These are phyloP conservation scores for Rhogogaster chlorosoma DNA, from an alignment of 2,888 invertebrate species.

Conservation along the genomic window DNA sequence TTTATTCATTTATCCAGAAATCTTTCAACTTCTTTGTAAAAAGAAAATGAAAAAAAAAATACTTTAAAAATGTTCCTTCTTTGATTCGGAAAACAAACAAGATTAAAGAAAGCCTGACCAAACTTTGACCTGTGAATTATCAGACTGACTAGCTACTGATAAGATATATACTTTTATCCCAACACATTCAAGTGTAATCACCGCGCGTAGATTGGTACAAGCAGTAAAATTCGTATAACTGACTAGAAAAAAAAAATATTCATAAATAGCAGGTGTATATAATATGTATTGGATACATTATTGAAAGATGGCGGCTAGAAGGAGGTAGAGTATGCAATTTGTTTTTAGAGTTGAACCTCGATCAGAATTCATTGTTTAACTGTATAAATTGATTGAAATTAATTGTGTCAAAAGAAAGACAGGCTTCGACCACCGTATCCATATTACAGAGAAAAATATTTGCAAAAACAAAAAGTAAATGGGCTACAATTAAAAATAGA, in stretches of 20 bases:
- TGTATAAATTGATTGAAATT: background rate
- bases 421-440: background rate
- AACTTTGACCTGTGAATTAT: constrained; percentile 11
- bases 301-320: background rate
- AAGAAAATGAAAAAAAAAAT: background rate
- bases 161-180: background rate
- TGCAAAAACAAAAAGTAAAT: background rate
- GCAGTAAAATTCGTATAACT: constrained; percentile 6
- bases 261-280: background rate
- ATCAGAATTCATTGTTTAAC: background rate
- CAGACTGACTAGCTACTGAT: constrained; percentile 11
- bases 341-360: background rate
- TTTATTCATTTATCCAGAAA: background rate
- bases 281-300: background rate
- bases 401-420: background rate
- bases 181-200: background rate
- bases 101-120: background rate
- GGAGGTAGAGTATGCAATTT: background rate
- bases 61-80: background rate
- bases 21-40: background rate
- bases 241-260: constrained; percentile 30
- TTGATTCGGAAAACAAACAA: background rate
- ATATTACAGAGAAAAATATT: background rate
- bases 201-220: background rate
- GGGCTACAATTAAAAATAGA: background rate